phyloP scores from a whole-genome alignment of 2,888 invertebrate species.

The Drosophila koepferae region DNA sequence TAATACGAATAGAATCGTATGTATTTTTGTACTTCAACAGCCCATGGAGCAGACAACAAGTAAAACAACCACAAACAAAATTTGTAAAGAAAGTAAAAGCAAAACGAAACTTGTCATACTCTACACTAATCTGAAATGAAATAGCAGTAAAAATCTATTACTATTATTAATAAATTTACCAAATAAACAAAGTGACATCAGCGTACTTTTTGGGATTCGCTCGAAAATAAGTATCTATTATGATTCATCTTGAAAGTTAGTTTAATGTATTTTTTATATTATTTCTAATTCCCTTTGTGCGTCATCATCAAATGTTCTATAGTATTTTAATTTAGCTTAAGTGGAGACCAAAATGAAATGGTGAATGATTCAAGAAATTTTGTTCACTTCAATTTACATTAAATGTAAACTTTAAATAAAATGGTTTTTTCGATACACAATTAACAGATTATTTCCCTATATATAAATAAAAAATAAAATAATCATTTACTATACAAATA shows the following conservation, averaged over 20 bases:
- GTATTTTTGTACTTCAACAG: conserved; percentile 62
- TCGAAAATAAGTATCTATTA: background rate
- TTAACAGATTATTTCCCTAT: too few species aligned
- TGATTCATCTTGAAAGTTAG: background rate
- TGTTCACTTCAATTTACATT: background rate
- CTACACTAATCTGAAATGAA: conserved; percentile 1
- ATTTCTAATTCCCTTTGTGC: background rate
- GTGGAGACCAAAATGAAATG: background rate
- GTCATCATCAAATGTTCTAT: background rate
- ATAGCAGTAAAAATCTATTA: background rate
- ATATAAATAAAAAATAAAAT: too few species aligned
- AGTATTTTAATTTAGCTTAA: too few species aligned
- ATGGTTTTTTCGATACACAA: too few species aligned
- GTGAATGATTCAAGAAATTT: background rate
- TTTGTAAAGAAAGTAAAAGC: background rate
- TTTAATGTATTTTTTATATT: background rate
- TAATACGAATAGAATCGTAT: conserved; percentile 53
- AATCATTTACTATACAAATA: too few species aligned
- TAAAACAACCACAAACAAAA: conserved; percentile 20
- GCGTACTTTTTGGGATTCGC: background rate
- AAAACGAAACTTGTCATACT: conserved; percentile 28
- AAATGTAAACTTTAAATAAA: background rate
- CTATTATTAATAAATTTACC: too few species aligned
- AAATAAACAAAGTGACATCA: too few species aligned
- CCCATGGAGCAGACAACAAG: conserved; percentile 43